These are phyloP conservation scores for Hoplodrina blanda DNA, from an alignment of 2,888 invertebrate genomes.

Conservation along the genomic window DNA sequence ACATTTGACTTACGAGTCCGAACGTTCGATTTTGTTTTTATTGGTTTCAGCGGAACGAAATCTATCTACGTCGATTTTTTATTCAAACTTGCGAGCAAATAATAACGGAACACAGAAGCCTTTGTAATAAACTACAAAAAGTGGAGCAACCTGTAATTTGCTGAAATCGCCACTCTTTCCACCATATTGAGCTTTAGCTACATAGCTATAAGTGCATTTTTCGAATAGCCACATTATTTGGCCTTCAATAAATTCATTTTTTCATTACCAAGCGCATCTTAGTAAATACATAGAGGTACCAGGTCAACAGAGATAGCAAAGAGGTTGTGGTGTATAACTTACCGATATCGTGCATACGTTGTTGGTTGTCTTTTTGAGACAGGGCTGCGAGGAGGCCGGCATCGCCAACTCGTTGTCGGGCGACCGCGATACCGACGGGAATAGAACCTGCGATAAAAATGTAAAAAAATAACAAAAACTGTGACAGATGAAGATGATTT, in stretches of 20 bases:
- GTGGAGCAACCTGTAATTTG: conserved; percentile 73
- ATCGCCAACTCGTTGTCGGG: conserved; percentile 94
- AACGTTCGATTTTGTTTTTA: conserved; percentile 59
- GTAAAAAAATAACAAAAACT: neutral
- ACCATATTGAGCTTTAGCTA: conserved; percentile 53
- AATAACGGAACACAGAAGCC: conserved; percentile 54
- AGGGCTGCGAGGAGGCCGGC: conserved; percentile 90
- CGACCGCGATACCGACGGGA: conserved; percentile 96
- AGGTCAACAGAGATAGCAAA: conserved; percentile 79
- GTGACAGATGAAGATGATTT: neutral
- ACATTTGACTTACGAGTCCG: conserved; percentile 61
- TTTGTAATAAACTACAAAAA: conserved; percentile 57
- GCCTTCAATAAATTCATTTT: conserved; percentile 77
- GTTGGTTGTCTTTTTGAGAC: conserved; percentile 90
- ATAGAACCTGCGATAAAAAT: conserved; percentile 85
- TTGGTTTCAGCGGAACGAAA: conserved; percentile 50
- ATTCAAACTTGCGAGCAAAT: conserved; percentile 42
- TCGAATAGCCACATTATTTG: conserved; percentile 44
- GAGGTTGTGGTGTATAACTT: conserved; percentile 77
- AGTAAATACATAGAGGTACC: conserved; percentile 88
- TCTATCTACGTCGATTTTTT: conserved; percentile 39
- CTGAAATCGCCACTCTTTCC: conserved; percentile 15
- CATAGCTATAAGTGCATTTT: conserved; percentile 46
- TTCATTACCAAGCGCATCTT: conserved; percentile 85
- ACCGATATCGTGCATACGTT: conserved; percentile 91